Evolutionary conservation across 2,797 vertebrate species (phyloP).

Genomic region (Nasua narica): DNA sequence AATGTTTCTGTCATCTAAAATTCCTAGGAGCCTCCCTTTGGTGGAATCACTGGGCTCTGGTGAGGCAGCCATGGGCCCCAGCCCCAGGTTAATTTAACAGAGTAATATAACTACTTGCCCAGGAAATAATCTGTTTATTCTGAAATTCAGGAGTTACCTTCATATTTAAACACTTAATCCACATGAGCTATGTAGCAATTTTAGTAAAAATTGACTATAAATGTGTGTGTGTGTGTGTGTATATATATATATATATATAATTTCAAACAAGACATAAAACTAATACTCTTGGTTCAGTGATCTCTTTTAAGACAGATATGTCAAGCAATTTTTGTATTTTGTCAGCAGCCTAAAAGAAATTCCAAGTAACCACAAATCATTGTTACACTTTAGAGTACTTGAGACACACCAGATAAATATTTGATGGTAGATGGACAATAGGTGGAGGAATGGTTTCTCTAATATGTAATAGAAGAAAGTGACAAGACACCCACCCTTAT

Average conservation of each 20-base stretch:
- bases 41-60: neutral
- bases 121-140: neutral
- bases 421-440: slow-evolving; percentile 21
- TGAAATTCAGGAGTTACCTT: neutral
- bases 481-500: neutral
- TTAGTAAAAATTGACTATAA: neutral
- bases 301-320: slow-evolving; percentile 40
- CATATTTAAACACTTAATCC: neutral
- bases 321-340: slow-evolving; percentile 44
- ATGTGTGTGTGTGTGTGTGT: neutral
- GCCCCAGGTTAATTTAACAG: neutral
- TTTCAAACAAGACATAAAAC: slow-evolving; percentile 9
- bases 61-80: neutral
- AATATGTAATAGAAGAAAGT: neutral
- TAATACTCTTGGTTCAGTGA: slow-evolving; percentile 5
- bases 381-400: slow-evolving; percentile 42
- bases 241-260: neutral
- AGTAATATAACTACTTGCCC: neutral
- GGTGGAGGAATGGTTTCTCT: slow-evolving; percentile 24
- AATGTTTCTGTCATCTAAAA: neutral
- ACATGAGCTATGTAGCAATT: neutral
- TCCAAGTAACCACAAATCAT: slow-evolving; percentile 60
- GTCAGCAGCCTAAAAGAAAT: slow-evolving; percentile 54
- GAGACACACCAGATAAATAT: slow-evolving; percentile 49
- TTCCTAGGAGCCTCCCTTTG: neutral